Conservation (phyloP, 2,113 vertebrate species). For the Bothrops jararaca region DNA sequence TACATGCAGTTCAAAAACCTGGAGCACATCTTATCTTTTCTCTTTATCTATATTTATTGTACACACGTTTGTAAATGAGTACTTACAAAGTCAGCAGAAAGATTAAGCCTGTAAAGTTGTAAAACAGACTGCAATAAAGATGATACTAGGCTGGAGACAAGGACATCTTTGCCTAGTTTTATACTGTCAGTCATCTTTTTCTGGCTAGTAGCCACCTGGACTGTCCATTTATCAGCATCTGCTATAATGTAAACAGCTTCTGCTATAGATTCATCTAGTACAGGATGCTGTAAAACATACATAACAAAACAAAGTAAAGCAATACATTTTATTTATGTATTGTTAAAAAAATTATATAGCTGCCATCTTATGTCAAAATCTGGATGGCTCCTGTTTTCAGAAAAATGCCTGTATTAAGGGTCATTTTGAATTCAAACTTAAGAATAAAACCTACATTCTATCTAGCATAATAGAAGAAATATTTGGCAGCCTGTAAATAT, state of each 20-base stretch:
- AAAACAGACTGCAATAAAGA: constrained; percentile 79
- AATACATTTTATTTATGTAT: neutral
- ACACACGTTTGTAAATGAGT: constrained; percentile 19
- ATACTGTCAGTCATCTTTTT: constrained; percentile 70
- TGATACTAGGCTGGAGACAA: constrained; percentile 83
- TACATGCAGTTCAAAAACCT: neutral
- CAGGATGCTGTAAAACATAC: constrained; percentile 77
- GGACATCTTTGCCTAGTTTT: constrained; percentile 80
- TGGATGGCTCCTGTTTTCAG: neutral
- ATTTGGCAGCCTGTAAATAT: neutral
- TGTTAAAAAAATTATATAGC: neutral
- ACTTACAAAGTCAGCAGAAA: constrained; percentile 84
- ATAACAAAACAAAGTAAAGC: neutral
- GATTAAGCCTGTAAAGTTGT: constrained; percentile 80
- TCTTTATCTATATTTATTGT: neutral
- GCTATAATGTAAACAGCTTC: constrained; percentile 86
- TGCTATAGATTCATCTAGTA: constrained; percentile 83
- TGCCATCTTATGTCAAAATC: neutral
- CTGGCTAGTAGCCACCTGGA: constrained; percentile 85
- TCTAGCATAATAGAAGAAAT: neutral
- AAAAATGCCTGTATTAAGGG: constrained; percentile 2
- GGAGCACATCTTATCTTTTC: neutral
- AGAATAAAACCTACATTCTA: neutral
- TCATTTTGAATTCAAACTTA: neutral
- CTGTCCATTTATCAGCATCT: constrained; percentile 81